These are phyloP conservation scores for Blera fallax DNA, from an alignment of 2,888 invertebrate species.

Conservation along the genomic window DNA sequence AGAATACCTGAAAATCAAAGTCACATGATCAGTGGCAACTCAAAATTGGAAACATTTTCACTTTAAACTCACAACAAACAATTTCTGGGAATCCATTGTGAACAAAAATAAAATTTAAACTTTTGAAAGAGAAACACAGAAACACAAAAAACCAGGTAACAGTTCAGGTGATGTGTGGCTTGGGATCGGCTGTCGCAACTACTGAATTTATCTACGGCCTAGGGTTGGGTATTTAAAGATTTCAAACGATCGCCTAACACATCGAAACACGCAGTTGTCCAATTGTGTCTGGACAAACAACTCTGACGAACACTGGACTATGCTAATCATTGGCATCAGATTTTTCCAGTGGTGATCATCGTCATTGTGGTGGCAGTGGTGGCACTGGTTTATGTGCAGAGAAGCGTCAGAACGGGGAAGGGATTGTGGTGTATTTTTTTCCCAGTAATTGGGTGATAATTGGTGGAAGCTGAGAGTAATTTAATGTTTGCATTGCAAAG, in stretches of 20 bases:
- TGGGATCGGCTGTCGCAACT: conserved; percentile 32
- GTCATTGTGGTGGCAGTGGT: background rate
- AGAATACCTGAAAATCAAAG: conserved; percentile 29
- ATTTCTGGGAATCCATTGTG: conserved; percentile 36
- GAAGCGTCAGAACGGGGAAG: background rate
- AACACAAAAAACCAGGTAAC: background rate
- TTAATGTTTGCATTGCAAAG: conserved; percentile 17
- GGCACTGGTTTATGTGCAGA: background rate
- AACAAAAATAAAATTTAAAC: background rate
- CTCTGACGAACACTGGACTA: conserved; percentile 26
- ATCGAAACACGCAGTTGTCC: conserved; percentile 26
- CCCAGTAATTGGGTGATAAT: conserved; percentile 62
- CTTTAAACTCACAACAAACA: conserved; percentile 49
- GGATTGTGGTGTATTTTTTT: background rate
- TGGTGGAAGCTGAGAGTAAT: background rate
- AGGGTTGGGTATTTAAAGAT: conserved; percentile 64
- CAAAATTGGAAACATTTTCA: background rate
- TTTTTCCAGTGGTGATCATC: background rate
- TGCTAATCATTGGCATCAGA: conserved; percentile 56
- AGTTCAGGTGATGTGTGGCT: conserved; percentile 10
- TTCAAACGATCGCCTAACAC: conserved; percentile 38
- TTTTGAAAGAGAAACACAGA: background rate
- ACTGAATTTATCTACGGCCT: conserved; percentile 46
- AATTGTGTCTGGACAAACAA: conserved; percentile 38
- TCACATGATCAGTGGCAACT: conserved; percentile 18